Conservation (phyloP, 1,140 invertebrate genomes). For the Galleria mellonella region DNA sequence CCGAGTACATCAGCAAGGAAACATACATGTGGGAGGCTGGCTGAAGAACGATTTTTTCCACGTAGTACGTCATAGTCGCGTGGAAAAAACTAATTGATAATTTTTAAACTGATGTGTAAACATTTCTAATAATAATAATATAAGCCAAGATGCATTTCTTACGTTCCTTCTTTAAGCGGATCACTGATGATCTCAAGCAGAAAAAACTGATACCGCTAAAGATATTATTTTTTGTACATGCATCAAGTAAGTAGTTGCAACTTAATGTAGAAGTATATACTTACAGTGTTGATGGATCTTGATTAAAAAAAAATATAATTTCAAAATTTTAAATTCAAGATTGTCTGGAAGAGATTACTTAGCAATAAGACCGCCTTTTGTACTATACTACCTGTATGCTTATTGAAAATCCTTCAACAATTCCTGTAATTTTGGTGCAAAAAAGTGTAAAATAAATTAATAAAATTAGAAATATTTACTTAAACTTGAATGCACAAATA, state of each 20-base stretch:
- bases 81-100: slow-evolving; percentile 13
- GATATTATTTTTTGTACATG: slow-evolving; percentile 84
- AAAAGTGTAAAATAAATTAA: too few relatives aligned
- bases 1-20: slow-evolving; percentile 26
- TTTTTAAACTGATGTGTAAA: not conserved
- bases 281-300: too few relatives aligned
- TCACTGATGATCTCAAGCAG: slow-evolving; percentile 81
- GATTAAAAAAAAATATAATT: too few relatives aligned
- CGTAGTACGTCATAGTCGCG: slow-evolving; percentile 24
- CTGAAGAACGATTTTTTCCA: slow-evolving; percentile 42
- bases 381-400: too few relatives aligned
- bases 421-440: too few relatives aligned
- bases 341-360: too few relatives aligned
- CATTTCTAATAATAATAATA: not conserved
- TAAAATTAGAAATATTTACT: too few relatives aligned
- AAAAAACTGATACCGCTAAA: slow-evolving; percentile 84
- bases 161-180: slow-evolving; percentile 78
- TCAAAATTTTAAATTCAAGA: too few relatives aligned
- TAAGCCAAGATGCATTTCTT: slow-evolving; percentile 74
- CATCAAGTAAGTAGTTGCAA: slow-evolving; percentile 80
- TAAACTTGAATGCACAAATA: too few relatives aligned
- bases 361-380: too few relatives aligned
- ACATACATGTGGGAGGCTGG: slow-evolving; percentile 33
- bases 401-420: too few relatives aligned
- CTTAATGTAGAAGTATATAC: too few relatives aligned